Evolutionary conservation across 2,797 vertebrate species (phyloP), one percentile per base, ranked within the genome.

Genomic region (Bovichtus variegatus): DNA sequence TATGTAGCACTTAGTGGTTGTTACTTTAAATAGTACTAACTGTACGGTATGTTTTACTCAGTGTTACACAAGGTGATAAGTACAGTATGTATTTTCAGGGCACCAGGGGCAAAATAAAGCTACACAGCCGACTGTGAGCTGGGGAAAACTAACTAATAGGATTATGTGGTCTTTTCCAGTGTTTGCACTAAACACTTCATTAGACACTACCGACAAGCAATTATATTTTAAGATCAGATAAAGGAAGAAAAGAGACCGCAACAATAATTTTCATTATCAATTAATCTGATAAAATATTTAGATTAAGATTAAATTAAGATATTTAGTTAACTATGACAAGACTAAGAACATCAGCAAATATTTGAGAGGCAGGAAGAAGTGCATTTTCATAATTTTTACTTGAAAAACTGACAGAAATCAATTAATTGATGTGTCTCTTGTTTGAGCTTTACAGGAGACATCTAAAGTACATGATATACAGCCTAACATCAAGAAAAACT

Each of bases 101-200:
- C 47, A 46, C 12, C 49, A 46, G 13, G 63, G 71, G 71, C 71
- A 76, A 76, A 84, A 85, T 59, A 83, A 85, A 90, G 80, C 84
- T 50, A 23, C 54, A 50, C 63, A 79, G 60, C 34, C 49, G 29
- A 9, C n/a, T 46, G 58, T 49, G 50, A 78, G 41, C 69, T 74
- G 19, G 15, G 74, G 54, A 43, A 66, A 85, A 71, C 61, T 40
- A 58, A 61, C 80, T 86, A 82, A 86, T 78, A 85, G 81, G 82
- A 86, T 84, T 82, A 84, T 29, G 29, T 11, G 36, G 19, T 74
- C 63, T 74, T 77, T 53, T n/a, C 16, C 11, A 13, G 50, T 12
- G 61, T 50, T 69, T 64, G 43, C 18, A 71, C 55, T 2, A 2
- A 16, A 73, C 21, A 43, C 25, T 66, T 63, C 10, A 19, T 38